Evolutionary conservation across 1,140 invertebrate species (phyloP), one percentile per base, ranked within the genome.

Genomic region (Drosophila teissieri): DNA sequence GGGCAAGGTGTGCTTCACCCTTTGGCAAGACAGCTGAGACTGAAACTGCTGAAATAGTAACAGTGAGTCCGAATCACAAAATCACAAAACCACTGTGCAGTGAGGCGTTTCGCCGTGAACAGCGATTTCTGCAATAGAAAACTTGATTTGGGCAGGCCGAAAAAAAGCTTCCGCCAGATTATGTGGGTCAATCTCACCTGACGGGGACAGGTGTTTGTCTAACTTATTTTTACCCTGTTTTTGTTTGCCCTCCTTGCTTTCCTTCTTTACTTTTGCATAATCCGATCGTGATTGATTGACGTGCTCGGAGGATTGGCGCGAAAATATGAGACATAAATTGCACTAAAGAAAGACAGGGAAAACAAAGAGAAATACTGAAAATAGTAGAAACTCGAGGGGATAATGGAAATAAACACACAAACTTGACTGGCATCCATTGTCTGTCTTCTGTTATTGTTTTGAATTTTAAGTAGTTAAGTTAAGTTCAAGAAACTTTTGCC

Each of bases 261-360:
- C 19, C 36, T 39, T 37, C 10, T 51, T 51, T 46, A 17, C 53
- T 40, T 65, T 67, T 77, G 73, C 74, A 77, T 77, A 77, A 77
- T 77, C 55, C 73, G 53, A 54, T 77, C 44, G 52, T 77, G 74
- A 77, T 77, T 77, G 74, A 77, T 77, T 77, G 73, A 77, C 73
- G 72, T 52, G 56, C 39, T 51, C 44, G 52, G 69, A n/a, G 57
- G 57, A 31, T 73, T 46, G 68, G 72, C 73, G 72, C 57, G 42
- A 49, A 57, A 76, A 67, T 76, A 68, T 76, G 62, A 31, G 46
- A 75, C 72, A 63, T 74, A 64, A 64, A 74, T 54, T 55, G 46
- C 22, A 74, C 4, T 34, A 34, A 44, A 55, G 72, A 75, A 58
- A 36, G 27, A 3, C 14, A 31, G 40, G 48, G n/a, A 27, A 63